Evolutionary conservation across 2,113 vertebrate genomes (phyloP).

Genomic region (Ibidorhyncha struthersii): DNA sequence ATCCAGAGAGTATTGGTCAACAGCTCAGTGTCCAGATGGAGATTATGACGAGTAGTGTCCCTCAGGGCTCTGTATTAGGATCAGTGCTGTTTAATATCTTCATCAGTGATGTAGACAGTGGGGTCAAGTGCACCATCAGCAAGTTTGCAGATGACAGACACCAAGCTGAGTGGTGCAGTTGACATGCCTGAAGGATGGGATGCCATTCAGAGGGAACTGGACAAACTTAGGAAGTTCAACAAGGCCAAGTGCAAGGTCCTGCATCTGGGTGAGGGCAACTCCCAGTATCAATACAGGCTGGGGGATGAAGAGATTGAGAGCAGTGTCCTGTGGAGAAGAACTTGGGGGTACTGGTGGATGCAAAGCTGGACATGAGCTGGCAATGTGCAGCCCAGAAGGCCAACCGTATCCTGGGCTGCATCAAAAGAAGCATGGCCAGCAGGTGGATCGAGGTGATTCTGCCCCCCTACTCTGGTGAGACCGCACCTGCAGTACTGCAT

Average conservation of each 20-base stretch:
- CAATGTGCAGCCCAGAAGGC: neutral
- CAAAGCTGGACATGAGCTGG: neutral
- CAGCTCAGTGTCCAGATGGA: fast-evolving
- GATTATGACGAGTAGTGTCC: neutral
- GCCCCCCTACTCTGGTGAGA: neutral
- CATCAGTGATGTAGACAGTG: fast-evolving
- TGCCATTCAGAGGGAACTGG: neutral
- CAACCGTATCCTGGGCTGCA: fast-evolving
- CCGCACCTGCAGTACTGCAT: neutral
- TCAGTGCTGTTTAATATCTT: neutral
- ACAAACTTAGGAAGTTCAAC: neutral
- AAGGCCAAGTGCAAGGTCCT: neutral
- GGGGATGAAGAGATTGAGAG: neutral
- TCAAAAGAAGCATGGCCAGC: neutral
- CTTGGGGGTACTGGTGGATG: neutral
- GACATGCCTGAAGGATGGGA: no score
- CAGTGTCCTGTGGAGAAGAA: neutral
- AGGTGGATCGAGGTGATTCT: neutral
- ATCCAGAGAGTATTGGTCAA: neutral
- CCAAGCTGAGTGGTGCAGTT: fast-evolving
- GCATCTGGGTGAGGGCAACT: neutral
- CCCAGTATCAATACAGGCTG: fast-evolving
- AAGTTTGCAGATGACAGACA: neutral
- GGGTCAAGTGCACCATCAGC: neutral
- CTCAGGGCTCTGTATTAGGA: neutral